Percentiles rank a stretch among this genome's conserved stretches.
phyloP scores from a whole-genome alignment of 2,797 vertebrate species.

The Echeneis naucrates region DNA sequence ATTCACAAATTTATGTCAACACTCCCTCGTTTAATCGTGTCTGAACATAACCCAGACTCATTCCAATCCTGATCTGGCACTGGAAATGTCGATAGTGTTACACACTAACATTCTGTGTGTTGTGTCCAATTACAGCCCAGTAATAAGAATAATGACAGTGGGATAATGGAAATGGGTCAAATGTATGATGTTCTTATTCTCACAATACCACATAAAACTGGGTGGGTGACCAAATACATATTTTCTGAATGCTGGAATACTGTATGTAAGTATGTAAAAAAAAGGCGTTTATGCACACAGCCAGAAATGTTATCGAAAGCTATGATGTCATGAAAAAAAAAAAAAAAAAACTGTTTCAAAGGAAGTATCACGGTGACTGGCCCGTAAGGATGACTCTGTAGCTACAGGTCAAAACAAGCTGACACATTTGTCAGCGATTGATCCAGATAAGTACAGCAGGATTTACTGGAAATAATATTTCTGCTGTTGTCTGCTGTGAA shows the following conservation, averaged over 20 bases:
- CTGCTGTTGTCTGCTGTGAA: constrained; percentile 33
- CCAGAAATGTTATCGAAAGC: constrained; percentile 32
- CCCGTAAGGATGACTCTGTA: constrained; percentile 27
- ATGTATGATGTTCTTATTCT: constrained; percentile 38
- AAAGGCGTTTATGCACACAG: constrained; percentile 29
- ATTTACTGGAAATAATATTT: constrained; percentile 50
- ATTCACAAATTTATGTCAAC: constrained; percentile 67
- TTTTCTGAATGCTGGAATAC: constrained; percentile 31
- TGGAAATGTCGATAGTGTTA: constrained; percentile 13
- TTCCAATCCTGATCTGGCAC: constrained; percentile 51
- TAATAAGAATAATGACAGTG: constrained; percentile 53
- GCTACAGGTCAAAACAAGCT: constrained; percentile 61
- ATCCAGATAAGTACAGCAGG: constrained; percentile 41
- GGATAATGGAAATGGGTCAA: constrained; percentile 35
- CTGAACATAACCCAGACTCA: constrained; percentile 70
- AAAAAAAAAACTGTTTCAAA: constrained; percentile 34
- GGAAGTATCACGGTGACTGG: constrained; percentile 22
- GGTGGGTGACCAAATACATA: constrained; percentile 1
- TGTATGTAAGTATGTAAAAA: not conserved
- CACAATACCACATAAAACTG: constrained; percentile 12
- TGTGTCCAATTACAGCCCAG: constrained; percentile 29
- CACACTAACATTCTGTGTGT: constrained; percentile 12
- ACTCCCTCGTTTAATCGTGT: constrained; percentile 67
- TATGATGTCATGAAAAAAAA: constrained; percentile 55
- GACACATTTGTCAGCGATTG: constrained; percentile 53